Conservation (phyloP, 2,888 invertebrate genomes). For the Melangyna quadrimaculata region DNA sequence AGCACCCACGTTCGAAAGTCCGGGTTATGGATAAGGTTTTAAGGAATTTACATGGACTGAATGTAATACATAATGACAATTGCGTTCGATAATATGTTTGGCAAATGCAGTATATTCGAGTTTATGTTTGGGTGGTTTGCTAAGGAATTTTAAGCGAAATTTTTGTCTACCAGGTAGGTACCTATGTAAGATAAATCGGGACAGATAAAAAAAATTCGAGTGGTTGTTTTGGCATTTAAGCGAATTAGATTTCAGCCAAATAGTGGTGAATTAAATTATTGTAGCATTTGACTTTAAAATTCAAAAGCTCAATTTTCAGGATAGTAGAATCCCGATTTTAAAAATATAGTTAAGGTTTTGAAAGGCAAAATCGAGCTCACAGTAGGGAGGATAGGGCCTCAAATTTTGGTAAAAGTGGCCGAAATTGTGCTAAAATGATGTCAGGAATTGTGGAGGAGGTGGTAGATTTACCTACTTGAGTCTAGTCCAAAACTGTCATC, state of each 20-base stretch:
- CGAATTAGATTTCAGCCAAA: background rate
- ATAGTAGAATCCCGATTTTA: no score
- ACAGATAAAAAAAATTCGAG: background rate
- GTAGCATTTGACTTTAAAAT: no score
- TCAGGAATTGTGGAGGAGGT: no score
- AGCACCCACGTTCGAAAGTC: constrained; percentile 45
- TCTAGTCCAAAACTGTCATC: no score
- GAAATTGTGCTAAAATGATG: no score
- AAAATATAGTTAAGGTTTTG: no score
- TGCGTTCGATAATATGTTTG: background rate
- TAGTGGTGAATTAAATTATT: no score
- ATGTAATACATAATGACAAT: constrained; percentile 4
- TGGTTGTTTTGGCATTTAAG: background rate
- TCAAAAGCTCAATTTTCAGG: no score
- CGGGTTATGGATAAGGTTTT: background rate
- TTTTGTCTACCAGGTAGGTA: background rate
- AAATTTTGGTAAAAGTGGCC: no score
- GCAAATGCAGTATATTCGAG: background rate
- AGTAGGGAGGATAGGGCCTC: no score
- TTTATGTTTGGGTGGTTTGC: background rate
- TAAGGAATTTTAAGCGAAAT: constrained; percentile 13
- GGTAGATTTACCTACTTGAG: no score
- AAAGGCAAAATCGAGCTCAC: no score
- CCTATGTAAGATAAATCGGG: background rate
- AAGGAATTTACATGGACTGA: background rate